Evolutionary conservation across 2,888 invertebrate species (phyloP).

Genomic region (Eurois occulta): DNA sequence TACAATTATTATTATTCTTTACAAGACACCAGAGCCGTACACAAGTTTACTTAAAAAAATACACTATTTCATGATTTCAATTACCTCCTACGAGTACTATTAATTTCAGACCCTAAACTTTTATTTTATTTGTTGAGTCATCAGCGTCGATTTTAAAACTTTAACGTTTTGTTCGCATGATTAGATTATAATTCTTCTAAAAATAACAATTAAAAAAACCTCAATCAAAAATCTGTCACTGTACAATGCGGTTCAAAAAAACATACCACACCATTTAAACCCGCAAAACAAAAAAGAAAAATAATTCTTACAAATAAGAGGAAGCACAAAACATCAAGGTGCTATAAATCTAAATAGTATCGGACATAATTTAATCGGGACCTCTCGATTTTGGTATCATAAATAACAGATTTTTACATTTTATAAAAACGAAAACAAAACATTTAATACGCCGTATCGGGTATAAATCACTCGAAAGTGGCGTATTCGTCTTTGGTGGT

Average conservation of each 20-base stretch:
- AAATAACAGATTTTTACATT: slow-evolving; percentile 90
- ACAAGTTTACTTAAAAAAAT: not conserved
- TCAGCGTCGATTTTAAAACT: not conserved
- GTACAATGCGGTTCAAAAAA: slow-evolving; percentile 61
- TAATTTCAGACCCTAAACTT: not conserved
- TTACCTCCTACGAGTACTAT: not conserved
- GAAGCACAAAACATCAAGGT: slow-evolving; percentile 79
- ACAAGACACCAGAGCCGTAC: not conserved
- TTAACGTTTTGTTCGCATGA: not conserved
- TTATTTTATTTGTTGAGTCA: not conserved
- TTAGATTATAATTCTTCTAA: slow-evolving; percentile 2
- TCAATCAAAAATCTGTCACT: slow-evolving; percentile 64
- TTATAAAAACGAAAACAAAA: slow-evolving; percentile 87
- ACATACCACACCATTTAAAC: slow-evolving; percentile 63
- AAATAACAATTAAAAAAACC: slow-evolving; percentile 57
- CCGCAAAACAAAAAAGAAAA: slow-evolving; percentile 66
- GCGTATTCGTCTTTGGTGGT: slow-evolving; percentile 88
- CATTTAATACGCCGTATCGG: slow-evolving; percentile 89
- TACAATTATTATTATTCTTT: not conserved
- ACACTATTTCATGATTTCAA: not conserved
- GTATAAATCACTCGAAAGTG: slow-evolving; percentile 89
- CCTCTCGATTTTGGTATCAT: slow-evolving; percentile 89
- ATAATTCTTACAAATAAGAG: slow-evolving; percentile 80
- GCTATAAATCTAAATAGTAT: slow-evolving; percentile 87
- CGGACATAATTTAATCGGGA: slow-evolving; percentile 89